Evolutionary conservation across 2,888 invertebrate genomes (phyloP).

Genomic region (Diaprepes abbreviatus): DNA sequence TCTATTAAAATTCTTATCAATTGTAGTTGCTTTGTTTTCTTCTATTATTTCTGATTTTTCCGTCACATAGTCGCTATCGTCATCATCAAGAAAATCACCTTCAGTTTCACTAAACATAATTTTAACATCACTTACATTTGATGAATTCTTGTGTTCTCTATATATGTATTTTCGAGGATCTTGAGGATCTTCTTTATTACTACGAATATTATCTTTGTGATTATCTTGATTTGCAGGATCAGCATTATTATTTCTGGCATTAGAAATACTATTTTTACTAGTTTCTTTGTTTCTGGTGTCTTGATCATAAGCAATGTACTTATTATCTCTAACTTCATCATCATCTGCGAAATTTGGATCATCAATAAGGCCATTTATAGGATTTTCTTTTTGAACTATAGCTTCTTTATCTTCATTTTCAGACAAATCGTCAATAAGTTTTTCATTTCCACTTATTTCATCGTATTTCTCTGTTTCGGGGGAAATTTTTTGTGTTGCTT

Average conservation of each 20-base stretch:
- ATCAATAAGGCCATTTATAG: not conserved
- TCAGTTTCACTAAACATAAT: constrained; percentile 44
- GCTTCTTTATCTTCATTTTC: not conserved
- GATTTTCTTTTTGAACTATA: not conserved
- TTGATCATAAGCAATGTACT: constrained; percentile 16
- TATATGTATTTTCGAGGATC: constrained; percentile 35
- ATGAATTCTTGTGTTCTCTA: constrained; percentile 34
- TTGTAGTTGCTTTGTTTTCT: not conserved
- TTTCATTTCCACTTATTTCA: not conserved
- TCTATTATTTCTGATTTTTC: not conserved
- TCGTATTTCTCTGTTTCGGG: not conserved
- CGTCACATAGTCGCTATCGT: constrained; percentile 1
- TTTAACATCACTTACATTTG: constrained; percentile 40
- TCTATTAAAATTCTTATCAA: not conserved
- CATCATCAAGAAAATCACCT: constrained; percentile 43
- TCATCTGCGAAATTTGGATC: constrained; percentile 16
- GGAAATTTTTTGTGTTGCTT: not conserved
- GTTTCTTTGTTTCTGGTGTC: not conserved
- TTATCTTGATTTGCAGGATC: no score
- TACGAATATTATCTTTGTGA: no score
- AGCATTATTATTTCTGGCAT: no score
- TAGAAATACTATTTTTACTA: not conserved
- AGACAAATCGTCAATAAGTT: not conserved
- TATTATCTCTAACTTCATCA: constrained; percentile 32
- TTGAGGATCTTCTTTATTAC: not conserved